Conservation (phyloP, 2,888 invertebrate genomes). For the Cantharis flavilabris region DNA sequence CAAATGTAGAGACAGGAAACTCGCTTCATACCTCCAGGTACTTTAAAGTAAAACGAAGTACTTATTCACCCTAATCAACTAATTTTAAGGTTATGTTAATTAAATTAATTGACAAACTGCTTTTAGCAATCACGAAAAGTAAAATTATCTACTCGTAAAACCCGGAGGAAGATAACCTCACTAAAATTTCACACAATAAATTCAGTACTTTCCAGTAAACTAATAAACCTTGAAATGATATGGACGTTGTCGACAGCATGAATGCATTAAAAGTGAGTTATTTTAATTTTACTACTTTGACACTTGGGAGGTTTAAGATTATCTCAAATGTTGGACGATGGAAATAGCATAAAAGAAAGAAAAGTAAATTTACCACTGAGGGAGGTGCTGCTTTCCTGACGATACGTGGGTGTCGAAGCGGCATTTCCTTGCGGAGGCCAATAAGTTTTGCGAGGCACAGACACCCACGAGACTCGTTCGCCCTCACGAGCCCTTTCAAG, state of each 20-base stretch:
- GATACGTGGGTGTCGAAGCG: constrained; percentile 60
- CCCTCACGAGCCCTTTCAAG: constrained; percentile 76
- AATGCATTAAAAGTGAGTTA: too few species aligned
- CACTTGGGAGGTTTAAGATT: neutral
- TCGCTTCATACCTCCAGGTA: too few species aligned
- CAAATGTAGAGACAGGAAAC: too few species aligned
- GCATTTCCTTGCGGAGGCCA: constrained; percentile 80
- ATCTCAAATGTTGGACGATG: neutral
- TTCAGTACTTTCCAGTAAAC: too few species aligned
- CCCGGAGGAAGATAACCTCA: neutral
- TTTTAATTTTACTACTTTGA: neutral
- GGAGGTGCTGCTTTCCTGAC: constrained; percentile 77
- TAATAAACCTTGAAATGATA: too few species aligned
- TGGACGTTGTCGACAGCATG: too few species aligned
- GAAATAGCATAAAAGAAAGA: neutral
- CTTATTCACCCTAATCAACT: too few species aligned
- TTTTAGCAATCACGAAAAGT: too few species aligned
- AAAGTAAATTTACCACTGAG: constrained; percentile 69
- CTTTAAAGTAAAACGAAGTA: too few species aligned
- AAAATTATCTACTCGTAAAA: neutral
- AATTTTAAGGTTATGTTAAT: too few species aligned
- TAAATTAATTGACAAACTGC: too few species aligned
- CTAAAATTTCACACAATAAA: too few species aligned
- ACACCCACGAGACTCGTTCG: constrained; percentile 85
- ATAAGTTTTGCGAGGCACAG: constrained; percentile 85